Evolutionary conservation across 2,113 vertebrate species (phyloP).

Genomic region (Chrysochloris asiatica): DNA sequence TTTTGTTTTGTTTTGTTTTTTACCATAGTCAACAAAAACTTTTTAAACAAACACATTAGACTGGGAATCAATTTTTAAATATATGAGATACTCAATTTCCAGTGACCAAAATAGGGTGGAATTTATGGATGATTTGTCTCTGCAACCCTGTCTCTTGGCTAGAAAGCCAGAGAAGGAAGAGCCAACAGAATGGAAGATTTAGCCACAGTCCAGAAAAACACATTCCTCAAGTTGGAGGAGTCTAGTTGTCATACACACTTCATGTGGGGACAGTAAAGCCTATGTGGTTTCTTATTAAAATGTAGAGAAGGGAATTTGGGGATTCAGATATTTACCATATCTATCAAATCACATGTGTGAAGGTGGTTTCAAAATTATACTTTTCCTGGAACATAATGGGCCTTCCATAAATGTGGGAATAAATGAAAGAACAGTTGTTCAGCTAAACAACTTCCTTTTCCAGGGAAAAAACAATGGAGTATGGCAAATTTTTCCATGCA

Average conservation of each 20-base stretch:
- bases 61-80: constrained; percentile 46
- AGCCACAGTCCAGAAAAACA: constrained; percentile 67
- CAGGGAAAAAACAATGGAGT: neutral
- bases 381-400: constrained; percentile 15
- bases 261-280: constrained; percentile 18
- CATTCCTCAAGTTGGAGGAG: constrained; percentile 64
- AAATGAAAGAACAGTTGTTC: neutral
- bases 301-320: constrained; percentile 34
- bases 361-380: neutral
- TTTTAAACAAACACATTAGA: neutral
- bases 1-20: too few relatives aligned
- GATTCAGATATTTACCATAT: neutral
- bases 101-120: neutral
- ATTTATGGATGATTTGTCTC: constrained; percentile 24
- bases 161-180: constrained; percentile 28
- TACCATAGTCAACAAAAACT: constrained; percentile 59
- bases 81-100: neutral
- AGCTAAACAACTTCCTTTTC: neutral
- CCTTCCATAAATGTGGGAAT: neutral
- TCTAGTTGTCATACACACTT: constrained; percentile 46
- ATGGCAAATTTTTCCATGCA: neutral
- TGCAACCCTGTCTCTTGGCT: neutral
- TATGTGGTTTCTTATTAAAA: constrained; percentile 34
- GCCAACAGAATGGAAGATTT: constrained; percentile 58
- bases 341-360: constrained; percentile 33